phyloP scores from a whole-genome alignment of 2,888 invertebrate genomes.

The Chaetoderma sp. region DNA sequence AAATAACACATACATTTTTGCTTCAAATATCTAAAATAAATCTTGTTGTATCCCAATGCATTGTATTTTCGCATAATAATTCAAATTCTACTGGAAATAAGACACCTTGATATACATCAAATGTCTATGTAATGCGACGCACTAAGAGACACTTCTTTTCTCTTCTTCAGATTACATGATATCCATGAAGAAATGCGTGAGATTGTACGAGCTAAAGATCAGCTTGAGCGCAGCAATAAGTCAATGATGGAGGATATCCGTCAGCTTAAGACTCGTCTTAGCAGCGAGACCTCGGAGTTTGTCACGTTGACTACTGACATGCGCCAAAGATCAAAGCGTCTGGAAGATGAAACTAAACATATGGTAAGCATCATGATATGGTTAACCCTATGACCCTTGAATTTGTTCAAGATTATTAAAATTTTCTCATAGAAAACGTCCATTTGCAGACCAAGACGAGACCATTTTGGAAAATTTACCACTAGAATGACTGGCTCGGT shows the following conservation, averaged over 20 bases:
- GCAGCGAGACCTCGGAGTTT: conserved; percentile 59
- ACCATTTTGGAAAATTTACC: too few relatives aligned
- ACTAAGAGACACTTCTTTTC: background rate
- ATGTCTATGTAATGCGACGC: background rate
- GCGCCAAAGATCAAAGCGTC: conserved; percentile 52
- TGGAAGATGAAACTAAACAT: conserved; percentile 65
- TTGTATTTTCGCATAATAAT: background rate
- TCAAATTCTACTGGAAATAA: background rate
- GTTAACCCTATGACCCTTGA: too few relatives aligned
- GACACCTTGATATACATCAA: background rate
- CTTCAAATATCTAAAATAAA: too few relatives aligned
- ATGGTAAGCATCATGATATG: conserved; percentile 48
- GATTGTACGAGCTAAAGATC: conserved; percentile 54
- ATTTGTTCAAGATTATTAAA: too few relatives aligned
- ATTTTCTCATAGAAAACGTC: too few relatives aligned
- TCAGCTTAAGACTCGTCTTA: conserved; percentile 54
- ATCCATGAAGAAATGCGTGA: conserved; percentile 53
- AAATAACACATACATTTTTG: too few relatives aligned
- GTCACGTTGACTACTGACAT: conserved; percentile 56
- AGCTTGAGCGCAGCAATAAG: conserved; percentile 58
- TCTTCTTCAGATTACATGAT: conserved; percentile 51
- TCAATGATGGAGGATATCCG: conserved; percentile 63
- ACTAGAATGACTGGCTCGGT: too few relatives aligned
- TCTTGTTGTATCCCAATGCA: too few relatives aligned
- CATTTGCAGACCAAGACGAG: too few relatives aligned